These are phyloP conservation scores for Morpho deidamia DNA, from an alignment of 2,888 invertebrate species.

Conservation along the genomic window DNA sequence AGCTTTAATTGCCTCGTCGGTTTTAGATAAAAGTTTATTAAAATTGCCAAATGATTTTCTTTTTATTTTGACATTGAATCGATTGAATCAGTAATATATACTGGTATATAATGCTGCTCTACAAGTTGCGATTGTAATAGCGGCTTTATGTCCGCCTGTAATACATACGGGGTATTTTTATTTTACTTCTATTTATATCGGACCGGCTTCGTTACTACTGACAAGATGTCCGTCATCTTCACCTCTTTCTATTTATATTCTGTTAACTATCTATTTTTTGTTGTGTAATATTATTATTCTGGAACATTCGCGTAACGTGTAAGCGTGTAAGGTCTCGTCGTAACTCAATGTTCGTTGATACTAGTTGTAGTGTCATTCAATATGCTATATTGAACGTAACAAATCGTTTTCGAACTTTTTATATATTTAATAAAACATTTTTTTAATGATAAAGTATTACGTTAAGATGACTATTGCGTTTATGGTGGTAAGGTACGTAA, in stretches of 20 bases:
- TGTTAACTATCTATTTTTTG: constrained; percentile 23
- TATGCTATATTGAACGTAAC: constrained; percentile 3
- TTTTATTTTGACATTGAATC: no score
- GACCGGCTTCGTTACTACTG: constrained; percentile 54
- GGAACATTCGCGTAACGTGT: not conserved
- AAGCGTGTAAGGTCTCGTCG: not conserved
- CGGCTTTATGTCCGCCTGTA: constrained; percentile 41
- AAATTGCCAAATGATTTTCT: no score
- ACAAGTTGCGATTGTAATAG: constrained; percentile 11
- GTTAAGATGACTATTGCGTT: no score
- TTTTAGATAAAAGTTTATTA: no score
- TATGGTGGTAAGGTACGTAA: no score
- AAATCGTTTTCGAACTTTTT: constrained; percentile 6
- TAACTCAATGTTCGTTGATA: constrained; percentile 8
- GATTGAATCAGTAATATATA: not conserved
- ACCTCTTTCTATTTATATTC: constrained; percentile 30
- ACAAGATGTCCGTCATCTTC: constrained; percentile 52
- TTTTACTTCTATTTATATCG: constrained; percentile 63
- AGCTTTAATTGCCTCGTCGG: no score
- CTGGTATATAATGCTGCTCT: constrained; percentile 1
- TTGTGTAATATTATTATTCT: constrained; percentile 13
- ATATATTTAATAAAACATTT: not conserved
- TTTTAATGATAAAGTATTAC: not conserved
- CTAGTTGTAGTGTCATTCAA: constrained; percentile 3
- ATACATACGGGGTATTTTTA: constrained; percentile 68